Conservation (phyloP, 2,888 invertebrate genomes). For the Lutraria lutraria region DNA sequence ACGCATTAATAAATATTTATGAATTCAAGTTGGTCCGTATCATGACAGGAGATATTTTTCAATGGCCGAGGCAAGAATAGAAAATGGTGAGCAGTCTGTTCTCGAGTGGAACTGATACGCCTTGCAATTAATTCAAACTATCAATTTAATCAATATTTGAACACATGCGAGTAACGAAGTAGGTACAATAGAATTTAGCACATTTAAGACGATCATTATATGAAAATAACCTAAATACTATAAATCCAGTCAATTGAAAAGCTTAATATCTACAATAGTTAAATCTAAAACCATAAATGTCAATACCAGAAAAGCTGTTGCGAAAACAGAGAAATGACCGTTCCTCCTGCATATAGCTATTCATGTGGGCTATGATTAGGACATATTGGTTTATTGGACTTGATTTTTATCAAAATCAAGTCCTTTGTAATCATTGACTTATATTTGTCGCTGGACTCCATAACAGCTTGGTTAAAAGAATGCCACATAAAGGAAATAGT, state of each 20-base stretch:
- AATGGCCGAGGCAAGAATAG: neutral
- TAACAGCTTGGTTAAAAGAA: too few relatives aligned
- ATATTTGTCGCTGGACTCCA: too few relatives aligned
- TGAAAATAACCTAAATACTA: neutral
- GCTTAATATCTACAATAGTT: neutral
- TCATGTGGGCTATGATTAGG: too few relatives aligned
- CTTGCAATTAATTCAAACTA: neutral
- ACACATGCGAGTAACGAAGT: neutral
- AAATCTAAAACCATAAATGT: neutral
- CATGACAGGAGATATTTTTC: neutral
- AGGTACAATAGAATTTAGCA: neutral
- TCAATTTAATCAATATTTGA: slow-evolving; percentile 10
- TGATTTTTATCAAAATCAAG: too few relatives aligned
- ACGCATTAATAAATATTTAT: slow-evolving; percentile 2
- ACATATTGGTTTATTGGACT: too few relatives aligned
- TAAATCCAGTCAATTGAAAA: neutral
- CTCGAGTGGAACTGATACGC: neutral
- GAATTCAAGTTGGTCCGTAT: neutral
- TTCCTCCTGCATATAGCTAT: neutral
- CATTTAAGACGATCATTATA: neutral
- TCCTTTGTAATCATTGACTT: too few relatives aligned
- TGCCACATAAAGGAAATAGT: too few relatives aligned
- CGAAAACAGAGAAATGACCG: neutral
- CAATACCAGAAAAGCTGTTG: neutral
- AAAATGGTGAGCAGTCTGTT: neutral